Evolutionary conservation across 2,797 vertebrate species (phyloP), one percentile per base, ranked within the genome.

Genomic region (Platalea minor): DNA sequence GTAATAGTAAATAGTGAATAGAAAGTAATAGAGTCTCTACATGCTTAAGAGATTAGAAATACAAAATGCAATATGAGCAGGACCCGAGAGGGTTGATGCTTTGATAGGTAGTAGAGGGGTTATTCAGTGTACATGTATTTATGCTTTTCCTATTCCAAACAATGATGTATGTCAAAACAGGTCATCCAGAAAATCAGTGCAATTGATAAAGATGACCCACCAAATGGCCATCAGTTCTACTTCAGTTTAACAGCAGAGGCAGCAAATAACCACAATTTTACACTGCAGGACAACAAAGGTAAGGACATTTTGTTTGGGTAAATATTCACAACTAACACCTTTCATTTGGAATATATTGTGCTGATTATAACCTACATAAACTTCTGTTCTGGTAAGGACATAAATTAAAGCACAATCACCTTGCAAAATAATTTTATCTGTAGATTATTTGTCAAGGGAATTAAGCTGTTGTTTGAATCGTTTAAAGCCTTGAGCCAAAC

Each of bases 121-220:
- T 75, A 21, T 59, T 18, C 9, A 46, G 19, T 18, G 4, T 39
- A 35, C 3, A 10, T n/a, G 16, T 45, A 45, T 48, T 46, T 72
- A 19, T 68, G 11, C 11, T 70, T 33, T 84, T 54, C 18, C 10
- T 16, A 53, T 79, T 84, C 51, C 50, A 69, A 60, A n/a, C n/a
- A 82, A 29, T 64, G 3, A 43, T 67, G 5, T 86, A 37, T 95
- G 12, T 85, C 45, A 45, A 93, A 88, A 95, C 76, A 99, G 99
- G 98, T 99, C 65, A 99, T 99, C 97, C 99, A 99, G 98, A 99
- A 99, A 96, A 98, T 99, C 97, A 99, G 99, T 35, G 99, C 99
- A 1, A 98, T 99, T 90, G 99, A 99, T 95, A 99, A 98, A 94
- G 99, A 99, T 35, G 99, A 99, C 59, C 99, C 99, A 48, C 98